phyloP scores from a whole-genome alignment of 2,797 vertebrate genomes.

The Mormyrops boulengeri region DNA sequence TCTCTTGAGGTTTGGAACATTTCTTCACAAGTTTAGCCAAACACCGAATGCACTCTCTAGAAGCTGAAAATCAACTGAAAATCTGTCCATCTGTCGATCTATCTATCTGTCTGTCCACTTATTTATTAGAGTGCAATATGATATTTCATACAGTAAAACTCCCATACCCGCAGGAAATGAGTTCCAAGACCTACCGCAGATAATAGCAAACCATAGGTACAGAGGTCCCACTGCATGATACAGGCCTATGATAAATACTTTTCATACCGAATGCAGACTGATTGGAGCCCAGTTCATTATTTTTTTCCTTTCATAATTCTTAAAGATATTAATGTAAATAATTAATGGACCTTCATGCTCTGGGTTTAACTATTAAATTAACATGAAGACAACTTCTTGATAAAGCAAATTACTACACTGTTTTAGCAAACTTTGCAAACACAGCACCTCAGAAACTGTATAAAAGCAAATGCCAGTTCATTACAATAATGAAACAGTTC shows the following conservation, averaged over 20 bases:
- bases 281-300: neutral
- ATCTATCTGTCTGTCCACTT: no score
- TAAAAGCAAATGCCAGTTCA: neutral
- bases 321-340: neutral
- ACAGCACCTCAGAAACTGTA: neutral
- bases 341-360: neutral
- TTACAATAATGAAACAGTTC: neutral
- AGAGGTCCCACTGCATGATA: neutral
- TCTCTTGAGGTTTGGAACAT: no score
- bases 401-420: neutral
- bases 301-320: neutral
- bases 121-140: neutral
- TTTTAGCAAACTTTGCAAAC: neutral
- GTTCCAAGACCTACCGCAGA: neutral
- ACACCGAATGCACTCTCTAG: no score
- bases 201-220: neutral
- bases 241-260: neutral
- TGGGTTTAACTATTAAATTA: neutral
- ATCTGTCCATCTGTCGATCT: no score
- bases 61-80: no score
- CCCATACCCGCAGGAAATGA: neutral
- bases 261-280: neutral
- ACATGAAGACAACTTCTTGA: neutral
- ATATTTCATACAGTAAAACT: neutral
- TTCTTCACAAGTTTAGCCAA: no score